Conservation (phyloP, 92 coral and sea anemone genomes). For the Umimayanthus kanabou region DNA sequence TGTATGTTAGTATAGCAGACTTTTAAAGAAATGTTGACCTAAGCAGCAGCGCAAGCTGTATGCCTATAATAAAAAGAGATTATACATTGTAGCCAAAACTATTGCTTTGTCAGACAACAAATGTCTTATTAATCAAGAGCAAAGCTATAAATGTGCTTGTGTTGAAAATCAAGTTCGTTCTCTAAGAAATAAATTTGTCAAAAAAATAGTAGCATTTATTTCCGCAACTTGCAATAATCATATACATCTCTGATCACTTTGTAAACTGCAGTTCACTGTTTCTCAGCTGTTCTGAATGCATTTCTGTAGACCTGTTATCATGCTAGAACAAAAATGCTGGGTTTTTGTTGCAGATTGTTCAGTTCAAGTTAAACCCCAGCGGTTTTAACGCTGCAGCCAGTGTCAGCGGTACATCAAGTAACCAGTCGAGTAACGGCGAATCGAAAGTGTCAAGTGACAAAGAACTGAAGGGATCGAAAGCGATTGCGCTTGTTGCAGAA, state of each 20-base stretch:
- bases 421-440: slow-evolving; percentile 57
- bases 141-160: too few species aligned
- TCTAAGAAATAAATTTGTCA: too few species aligned
- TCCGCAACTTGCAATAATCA: neutral
- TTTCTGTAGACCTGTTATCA: too few species aligned
- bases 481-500: slow-evolving; percentile 69
- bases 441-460: slow-evolving; percentile 58
- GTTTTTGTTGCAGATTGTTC: slow-evolving; percentile 46
- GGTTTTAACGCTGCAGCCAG: slow-evolving; percentile 54
- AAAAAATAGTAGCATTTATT: neutral
- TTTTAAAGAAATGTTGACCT: too few species aligned
- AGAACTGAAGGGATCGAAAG: slow-evolving; percentile 58
- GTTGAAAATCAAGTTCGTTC: too few species aligned
- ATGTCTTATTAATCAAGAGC: too few species aligned
- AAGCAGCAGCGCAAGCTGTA: too few species aligned
- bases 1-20: too few species aligned
- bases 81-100: too few species aligned
- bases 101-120: too few species aligned
- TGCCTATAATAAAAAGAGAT: too few species aligned
- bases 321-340: neutral
- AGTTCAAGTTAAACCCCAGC: slow-evolving; percentile 64
- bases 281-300: neutral
- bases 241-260: neutral
- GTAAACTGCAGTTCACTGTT: neutral
- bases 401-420: slow-evolving; percentile 37